Evolutionary conservation across 2,888 invertebrate species (phyloP).

Genomic region (Xiphydria camelus): DNA sequence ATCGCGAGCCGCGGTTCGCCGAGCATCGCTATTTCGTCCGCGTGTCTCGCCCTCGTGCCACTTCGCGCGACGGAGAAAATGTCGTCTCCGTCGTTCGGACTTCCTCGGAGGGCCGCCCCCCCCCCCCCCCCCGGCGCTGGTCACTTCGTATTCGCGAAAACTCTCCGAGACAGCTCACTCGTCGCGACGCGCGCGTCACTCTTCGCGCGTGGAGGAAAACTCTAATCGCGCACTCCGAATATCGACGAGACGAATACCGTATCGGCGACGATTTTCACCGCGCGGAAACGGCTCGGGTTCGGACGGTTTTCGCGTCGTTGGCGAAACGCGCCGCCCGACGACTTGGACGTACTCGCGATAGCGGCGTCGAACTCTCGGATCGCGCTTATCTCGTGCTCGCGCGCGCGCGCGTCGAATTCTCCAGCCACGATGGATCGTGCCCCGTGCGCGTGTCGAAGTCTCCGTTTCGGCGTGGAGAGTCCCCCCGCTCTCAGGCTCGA

Average conservation of each 20-base stretch:
- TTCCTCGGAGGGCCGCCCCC: not conserved
- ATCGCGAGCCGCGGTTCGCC: not conserved
- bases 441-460: not conserved
- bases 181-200: too few relatives aligned
- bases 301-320: too few relatives aligned
- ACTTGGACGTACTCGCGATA: too few relatives aligned
- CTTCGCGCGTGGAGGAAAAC: too few relatives aligned
- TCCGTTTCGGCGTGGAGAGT: too few relatives aligned
- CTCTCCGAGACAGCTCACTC: not conserved
- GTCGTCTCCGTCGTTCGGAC: not conserved
- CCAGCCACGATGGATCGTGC: not conserved
- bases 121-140: not conserved
- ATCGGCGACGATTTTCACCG: not conserved
- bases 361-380: not conserved
- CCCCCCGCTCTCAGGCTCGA: not conserved
- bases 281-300: too few relatives aligned
- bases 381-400: too few relatives aligned
- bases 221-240: too few relatives aligned
- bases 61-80: not conserved
- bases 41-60: not conserved
- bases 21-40: not conserved
- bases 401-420: too few relatives aligned
- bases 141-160: not conserved
- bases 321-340: too few relatives aligned
- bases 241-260: too few relatives aligned